Percentiles rank a stretch among this genome's conserved stretches.
Conservation (phyloP, 2,888 invertebrate genomes). For the Melieria crassipennis region DNA sequence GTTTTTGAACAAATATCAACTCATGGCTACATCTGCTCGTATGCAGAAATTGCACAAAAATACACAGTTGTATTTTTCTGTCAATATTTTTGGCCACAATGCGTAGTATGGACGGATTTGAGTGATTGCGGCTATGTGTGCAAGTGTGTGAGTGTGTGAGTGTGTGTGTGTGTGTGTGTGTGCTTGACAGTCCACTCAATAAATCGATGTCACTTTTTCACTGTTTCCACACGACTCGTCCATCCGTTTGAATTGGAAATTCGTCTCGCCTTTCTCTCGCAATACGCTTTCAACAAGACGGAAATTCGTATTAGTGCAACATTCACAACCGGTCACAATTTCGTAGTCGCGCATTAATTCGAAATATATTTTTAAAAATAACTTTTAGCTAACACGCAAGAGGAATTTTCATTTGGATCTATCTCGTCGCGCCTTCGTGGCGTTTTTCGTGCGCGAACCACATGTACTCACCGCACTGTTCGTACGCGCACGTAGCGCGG, state of each 20-base stretch:
- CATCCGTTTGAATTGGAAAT: not conserved
- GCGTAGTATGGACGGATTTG: too few relatives aligned
- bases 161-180: not conserved
- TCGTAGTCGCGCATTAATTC: slow-evolving; percentile 34
- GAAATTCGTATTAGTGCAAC: slow-evolving; percentile 27
- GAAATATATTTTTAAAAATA: slow-evolving; percentile 59
- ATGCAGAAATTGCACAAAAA: too few relatives aligned
- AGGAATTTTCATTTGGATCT: slow-evolving; percentile 53
- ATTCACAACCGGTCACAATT: slow-evolving; percentile 36
- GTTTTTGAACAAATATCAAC: too few relatives aligned
- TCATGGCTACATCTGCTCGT: too few relatives aligned
- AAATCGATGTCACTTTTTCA: not conserved
- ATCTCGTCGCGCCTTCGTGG: too few relatives aligned
- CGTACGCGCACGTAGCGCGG: too few relatives aligned
- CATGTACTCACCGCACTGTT: too few relatives aligned
- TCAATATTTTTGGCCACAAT: too few relatives aligned
- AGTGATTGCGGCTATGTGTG: too few relatives aligned
- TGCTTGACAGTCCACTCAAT: not conserved
- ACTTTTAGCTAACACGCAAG: slow-evolving; percentile 64
- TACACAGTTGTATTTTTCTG: too few relatives aligned
- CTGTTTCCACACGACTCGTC: not conserved
- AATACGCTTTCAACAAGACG: slow-evolving; percentile 10
- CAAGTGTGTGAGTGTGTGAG: not conserved
- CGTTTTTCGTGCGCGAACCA: too few relatives aligned
- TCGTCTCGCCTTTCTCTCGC: not conserved